These are phyloP conservation scores for Torymus tubicola DNA, from an alignment of 2,888 invertebrate genomes.

Conservation along the genomic window DNA sequence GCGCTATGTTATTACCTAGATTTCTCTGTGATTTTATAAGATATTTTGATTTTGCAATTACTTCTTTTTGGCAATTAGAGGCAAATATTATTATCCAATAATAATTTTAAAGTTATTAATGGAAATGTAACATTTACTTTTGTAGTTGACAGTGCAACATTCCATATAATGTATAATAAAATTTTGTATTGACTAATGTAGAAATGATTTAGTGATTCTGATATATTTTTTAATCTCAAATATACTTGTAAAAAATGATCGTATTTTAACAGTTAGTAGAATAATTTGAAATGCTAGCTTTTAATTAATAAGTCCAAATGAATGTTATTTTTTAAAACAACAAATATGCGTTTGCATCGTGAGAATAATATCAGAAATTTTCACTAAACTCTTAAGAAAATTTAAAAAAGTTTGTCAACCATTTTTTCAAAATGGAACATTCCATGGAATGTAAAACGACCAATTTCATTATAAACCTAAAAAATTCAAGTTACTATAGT, in stretches of 20 bases:
- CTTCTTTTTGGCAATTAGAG: slow-evolving; percentile 17
- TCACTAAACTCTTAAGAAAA: slow-evolving; percentile 2
- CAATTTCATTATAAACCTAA: background rate
- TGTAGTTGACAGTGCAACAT: slow-evolving; percentile 32
- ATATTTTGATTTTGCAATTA: slow-evolving; percentile 43
- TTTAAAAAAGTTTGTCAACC: too few relatives aligned
- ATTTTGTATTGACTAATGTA: slow-evolving; percentile 28
- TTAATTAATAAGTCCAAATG: background rate
- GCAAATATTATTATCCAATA: slow-evolving; percentile 17
- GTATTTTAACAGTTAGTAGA: too few relatives aligned
- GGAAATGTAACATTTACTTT: slow-evolving; percentile 14
- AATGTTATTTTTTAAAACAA: slow-evolving; percentile 12
- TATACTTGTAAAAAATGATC: background rate
- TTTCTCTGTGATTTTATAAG: slow-evolving; percentile 55
- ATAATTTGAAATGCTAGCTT: background rate
- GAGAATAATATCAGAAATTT: slow-evolving; percentile 18
- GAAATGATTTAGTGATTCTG: slow-evolving; percentile 35
- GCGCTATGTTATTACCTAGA: slow-evolving; percentile 53
- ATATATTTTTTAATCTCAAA: slow-evolving; percentile 26
- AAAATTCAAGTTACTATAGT: slow-evolving; percentile 23
- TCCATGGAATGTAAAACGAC: background rate
- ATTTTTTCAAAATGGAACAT: slow-evolving; percentile 17
- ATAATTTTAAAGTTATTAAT: slow-evolving; percentile 24
- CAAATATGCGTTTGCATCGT: slow-evolving; percentile 12
- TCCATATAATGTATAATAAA: slow-evolving; percentile 41